These are phyloP conservation scores for Drosophila murphyi DNA, from an alignment of 1,140 invertebrate genomes.

Conservation along the genomic window DNA sequence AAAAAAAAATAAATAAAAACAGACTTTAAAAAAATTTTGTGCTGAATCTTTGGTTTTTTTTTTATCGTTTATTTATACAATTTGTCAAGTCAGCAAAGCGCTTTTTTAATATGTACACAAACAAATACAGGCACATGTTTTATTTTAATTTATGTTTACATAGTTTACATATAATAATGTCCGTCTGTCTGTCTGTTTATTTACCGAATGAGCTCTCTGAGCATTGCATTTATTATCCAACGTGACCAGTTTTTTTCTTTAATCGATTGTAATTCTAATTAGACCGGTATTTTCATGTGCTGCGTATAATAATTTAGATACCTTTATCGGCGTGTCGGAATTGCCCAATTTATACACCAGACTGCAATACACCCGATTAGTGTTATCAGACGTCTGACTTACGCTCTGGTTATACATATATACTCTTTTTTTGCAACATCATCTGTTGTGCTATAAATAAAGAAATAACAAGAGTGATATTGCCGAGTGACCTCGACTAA, in stretches of 20 bases:
- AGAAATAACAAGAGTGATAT: not conserved
- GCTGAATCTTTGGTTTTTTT: constrained; percentile 46
- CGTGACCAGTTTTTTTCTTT: constrained; percentile 1
- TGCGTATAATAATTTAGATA: not conserved
- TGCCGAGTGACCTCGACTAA: constrained; percentile 18
- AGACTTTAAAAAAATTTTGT: constrained; percentile 35
- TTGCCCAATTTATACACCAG: constrained; percentile 39
- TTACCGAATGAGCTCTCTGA: not conserved
- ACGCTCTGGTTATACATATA: too few relatives aligned
- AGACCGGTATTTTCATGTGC: too few relatives aligned
- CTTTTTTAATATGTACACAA: constrained; percentile 3
- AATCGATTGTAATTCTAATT: not conserved
- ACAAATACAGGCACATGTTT: not conserved
- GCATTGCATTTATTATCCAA: constrained; percentile 1
- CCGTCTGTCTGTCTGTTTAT: not conserved
- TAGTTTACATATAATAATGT: not conserved
- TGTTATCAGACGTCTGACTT: constrained; percentile 38
- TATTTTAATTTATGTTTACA: not conserved
- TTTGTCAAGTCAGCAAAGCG: constrained; percentile 14
- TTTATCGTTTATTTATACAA: constrained; percentile 57
- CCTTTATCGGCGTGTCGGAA: constrained; percentile 18
- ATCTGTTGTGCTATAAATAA: constrained; percentile 45
- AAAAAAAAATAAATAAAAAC: not conserved
- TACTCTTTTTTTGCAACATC: constrained; percentile 34
- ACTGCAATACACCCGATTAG: constrained; percentile 44